Base-by-base conservation (phyloP, 2,888 invertebrate species). In the Leptinotarsa haldemani region DNA sequence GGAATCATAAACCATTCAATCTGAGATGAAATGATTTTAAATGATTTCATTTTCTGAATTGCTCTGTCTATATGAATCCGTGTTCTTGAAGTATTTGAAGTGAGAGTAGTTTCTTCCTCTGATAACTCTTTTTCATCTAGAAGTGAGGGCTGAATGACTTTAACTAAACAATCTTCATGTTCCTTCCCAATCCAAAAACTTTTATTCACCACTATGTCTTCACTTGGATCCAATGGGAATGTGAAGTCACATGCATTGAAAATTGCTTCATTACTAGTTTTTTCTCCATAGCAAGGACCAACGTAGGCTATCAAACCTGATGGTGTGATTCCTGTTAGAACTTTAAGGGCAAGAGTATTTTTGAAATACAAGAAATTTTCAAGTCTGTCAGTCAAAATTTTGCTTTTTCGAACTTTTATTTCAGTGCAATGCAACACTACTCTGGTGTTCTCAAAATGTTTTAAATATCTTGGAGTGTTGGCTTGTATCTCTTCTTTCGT, bases 341-440 rank as follows among this genome's bases (percentile, higher is more conserved):
- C 58, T 20, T 74, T 71, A 0, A 74, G 18, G 4, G 70, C 66
- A 25, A 50, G 46, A 15, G 15, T 65, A 18, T 18, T 25, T 47
- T 74, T 67, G 50, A 71, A 71, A 30, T 65, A 56, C 2, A 70
- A 74, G 50, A 61, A 70, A n/a, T 22, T 22, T 12, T 25, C 48
- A 3, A 65, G 22, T 50, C n/a, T 65, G 4, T 50, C 22, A 13
- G 9, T 18, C n/a, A 20, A 25, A 15, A 16, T n/a, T 13, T 50
- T 50, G 15, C 58, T 40, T 61, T 50, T 56, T 56, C 67, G 61
- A 15, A 70, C 20, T 4, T 16, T 7, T 3, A 74, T 40, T 20
- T 74, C 71, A n/a, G 71, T 74, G 25, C 71, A 74, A 48, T 74
- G 71, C 16, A 74, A 15, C 4, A 74, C 63, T 7, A 74, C 30